These are phyloP conservation scores for Nerophis lumbriciformis DNA, from an alignment of 2,113 vertebrate species.

Conservation along the genomic window DNA sequence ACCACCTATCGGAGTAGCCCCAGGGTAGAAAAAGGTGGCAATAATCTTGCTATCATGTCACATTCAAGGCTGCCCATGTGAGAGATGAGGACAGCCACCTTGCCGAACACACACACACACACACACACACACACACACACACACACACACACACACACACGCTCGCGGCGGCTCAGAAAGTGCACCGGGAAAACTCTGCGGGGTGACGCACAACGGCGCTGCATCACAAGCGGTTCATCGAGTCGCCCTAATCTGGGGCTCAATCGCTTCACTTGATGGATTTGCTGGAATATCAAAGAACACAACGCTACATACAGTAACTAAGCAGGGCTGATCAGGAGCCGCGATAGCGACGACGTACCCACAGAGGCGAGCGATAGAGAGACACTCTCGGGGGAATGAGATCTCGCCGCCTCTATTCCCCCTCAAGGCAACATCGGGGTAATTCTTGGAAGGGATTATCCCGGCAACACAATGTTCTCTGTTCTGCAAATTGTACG, in stretches of 20 bases:
- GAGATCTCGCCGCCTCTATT: conserved; percentile 58
- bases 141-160: no score
- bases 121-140: conserved; percentile 19
- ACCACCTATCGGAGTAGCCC: conserved; percentile 25
- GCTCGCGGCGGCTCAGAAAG: neutral
- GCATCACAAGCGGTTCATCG: conserved; percentile 57
- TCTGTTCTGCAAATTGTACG: conserved; percentile 71
- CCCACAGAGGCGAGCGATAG: conserved; percentile 47
- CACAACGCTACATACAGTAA: conserved; percentile 59
- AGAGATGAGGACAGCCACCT: conserved; percentile 31
- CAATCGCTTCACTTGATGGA: conserved; percentile 72
- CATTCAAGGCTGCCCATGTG: conserved; percentile 34
- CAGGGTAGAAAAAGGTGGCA: conserved; percentile 29
- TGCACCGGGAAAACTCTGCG: conserved; percentile 40
- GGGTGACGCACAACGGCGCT: conserved; percentile 46
- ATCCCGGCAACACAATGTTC: conserved; percentile 72
- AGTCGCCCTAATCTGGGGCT: conserved; percentile 63
- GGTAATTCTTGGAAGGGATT: conserved; percentile 74
- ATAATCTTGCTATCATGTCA: conserved; percentile 20
- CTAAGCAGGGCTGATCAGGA: conserved; percentile 62
- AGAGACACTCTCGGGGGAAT: conserved; percentile 45
- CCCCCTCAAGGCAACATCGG: conserved; percentile 67
- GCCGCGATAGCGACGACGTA: conserved; percentile 59
- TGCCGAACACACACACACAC: conserved; percentile 33
- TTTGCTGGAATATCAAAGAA: conserved; percentile 73